A percentile compares a stretch with the other conserved stretches of the same genome.
These are phyloP conservation scores for Strongylocentrotus purpuratus DNA, from an alignment of 35 echinoderm and acorn worm species.

Conservation along the genomic window DNA sequence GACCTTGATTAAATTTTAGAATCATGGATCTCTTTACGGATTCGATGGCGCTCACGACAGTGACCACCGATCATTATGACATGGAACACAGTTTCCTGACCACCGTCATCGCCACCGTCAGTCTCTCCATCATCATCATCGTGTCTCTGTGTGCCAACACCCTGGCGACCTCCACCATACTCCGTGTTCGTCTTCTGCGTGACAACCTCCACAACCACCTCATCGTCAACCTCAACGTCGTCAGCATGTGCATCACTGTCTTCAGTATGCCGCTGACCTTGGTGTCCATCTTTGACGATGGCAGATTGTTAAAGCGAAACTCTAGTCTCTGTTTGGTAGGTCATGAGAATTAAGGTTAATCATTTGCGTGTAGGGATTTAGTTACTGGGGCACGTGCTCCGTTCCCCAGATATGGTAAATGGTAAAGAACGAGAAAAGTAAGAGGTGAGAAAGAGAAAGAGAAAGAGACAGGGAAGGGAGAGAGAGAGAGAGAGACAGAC, in stretches of 20 bases:
- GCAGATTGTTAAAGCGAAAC: neutral
- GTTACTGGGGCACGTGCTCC: too few relatives aligned
- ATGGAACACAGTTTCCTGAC: slow-evolving; percentile 1
- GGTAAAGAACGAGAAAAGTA: too few relatives aligned
- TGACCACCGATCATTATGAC: neutral
- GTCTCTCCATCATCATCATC: neutral
- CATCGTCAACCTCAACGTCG: slow-evolving; percentile 33
- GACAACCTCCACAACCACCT: slow-evolving; percentile 42
- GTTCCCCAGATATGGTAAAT: too few relatives aligned
- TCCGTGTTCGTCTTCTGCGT: slow-evolving; percentile 26
- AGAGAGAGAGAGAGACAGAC: too few relatives aligned
- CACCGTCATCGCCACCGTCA: neutral
- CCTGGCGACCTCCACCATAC: slow-evolving; percentile 13
- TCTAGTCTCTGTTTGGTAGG: neutral
- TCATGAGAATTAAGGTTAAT: neutral
- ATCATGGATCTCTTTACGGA: neutral
- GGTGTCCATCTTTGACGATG: slow-evolving; percentile 23
- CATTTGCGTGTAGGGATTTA: too few relatives aligned
- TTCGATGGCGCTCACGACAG: neutral
- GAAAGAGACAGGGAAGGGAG: too few relatives aligned
- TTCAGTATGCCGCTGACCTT: slow-evolving; percentile 34
- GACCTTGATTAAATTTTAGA: neutral
- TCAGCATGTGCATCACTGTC: slow-evolving; percentile 20
- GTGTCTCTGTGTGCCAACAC: neutral
- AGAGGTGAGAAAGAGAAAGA: too few relatives aligned